Evolutionary conservation across 2,797 vertebrate genomes (phyloP).

Genomic region (Artibeus jamaicensis): DNA sequence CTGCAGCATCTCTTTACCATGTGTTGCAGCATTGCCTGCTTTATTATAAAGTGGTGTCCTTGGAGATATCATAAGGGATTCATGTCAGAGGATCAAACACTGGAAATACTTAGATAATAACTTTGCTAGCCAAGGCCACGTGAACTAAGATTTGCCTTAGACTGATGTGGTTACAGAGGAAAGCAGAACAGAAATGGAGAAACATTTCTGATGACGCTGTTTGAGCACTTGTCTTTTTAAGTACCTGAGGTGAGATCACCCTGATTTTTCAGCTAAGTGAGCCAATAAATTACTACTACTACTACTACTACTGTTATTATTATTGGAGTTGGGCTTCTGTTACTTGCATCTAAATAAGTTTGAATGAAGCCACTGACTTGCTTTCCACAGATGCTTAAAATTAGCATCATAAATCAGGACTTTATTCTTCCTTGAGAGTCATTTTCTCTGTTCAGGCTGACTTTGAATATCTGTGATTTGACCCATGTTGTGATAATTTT

Average conservation of each 20-base stretch:
- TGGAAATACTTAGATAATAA: background rate
- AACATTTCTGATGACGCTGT: background rate
- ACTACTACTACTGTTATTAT: background rate
- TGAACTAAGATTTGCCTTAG: background rate
- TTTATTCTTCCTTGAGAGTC: background rate
- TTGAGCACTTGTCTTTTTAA: background rate
- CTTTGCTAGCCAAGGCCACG: background rate
- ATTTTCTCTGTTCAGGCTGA: background rate
- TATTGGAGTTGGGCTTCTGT: background rate
- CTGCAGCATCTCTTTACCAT: background rate
- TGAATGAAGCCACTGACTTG: background rate
- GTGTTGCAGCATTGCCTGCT: background rate
- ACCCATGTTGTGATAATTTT: background rate
- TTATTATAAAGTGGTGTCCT: background rate
- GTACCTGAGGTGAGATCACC: background rate
- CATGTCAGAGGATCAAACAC: background rate
- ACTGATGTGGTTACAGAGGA: background rate
- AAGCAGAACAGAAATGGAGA: background rate
- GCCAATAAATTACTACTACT: background rate
- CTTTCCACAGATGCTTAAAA: background rate
- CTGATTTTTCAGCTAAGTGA: background rate
- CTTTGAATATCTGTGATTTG: background rate
- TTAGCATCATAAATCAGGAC: background rate
- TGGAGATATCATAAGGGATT: background rate
- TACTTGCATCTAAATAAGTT: background rate